Percentiles rank a stretch among this genome's conserved stretches.
These are phyloP conservation scores for Brachypteracias leptosomus DNA, from an alignment of 2,113 vertebrate genomes.

Conservation along the genomic window DNA sequence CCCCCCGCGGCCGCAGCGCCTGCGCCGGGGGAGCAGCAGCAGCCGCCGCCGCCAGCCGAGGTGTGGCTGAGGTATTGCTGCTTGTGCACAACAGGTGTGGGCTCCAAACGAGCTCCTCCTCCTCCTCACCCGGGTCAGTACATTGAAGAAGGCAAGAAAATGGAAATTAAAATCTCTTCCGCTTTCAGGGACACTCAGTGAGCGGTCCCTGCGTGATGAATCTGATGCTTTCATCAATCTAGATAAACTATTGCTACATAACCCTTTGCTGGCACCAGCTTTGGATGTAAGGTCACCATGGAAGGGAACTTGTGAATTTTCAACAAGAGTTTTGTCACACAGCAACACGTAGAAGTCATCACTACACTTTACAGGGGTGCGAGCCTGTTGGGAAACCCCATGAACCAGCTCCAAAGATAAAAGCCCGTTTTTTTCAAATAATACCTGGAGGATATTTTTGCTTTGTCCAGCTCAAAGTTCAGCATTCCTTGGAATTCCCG, in stretches of 20 bases:
- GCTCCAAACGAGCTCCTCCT: no score
- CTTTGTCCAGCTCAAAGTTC: background rate
- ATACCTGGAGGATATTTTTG: background rate
- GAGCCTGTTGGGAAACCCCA: background rate
- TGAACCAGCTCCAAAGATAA: background rate
- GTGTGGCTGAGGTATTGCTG: no score
- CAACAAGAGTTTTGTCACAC: background rate
- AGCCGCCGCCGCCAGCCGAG: no score
- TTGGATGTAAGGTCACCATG: background rate
- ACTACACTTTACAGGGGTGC: background rate
- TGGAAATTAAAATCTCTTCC: no score
- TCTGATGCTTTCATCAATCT: background rate
- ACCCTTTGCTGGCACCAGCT: background rate
- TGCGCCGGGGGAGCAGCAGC: no score
- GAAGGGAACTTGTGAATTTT: background rate
- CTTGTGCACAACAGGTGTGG: no score
- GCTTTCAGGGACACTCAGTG: fast-evolving
- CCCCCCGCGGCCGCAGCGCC: no score
- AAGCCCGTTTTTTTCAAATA: background rate
- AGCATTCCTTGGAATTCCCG: background rate
- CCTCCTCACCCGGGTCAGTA: no score
- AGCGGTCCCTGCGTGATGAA: background rate
- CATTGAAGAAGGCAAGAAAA: no score
- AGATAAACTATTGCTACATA: no score
- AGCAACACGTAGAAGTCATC: background rate